A percentile compares a stretch with the other conserved stretches of the same genome.
phyloP scores from a whole-genome alignment of 2,888 invertebrate genomes.

The Linnaemya tessellans region DNA sequence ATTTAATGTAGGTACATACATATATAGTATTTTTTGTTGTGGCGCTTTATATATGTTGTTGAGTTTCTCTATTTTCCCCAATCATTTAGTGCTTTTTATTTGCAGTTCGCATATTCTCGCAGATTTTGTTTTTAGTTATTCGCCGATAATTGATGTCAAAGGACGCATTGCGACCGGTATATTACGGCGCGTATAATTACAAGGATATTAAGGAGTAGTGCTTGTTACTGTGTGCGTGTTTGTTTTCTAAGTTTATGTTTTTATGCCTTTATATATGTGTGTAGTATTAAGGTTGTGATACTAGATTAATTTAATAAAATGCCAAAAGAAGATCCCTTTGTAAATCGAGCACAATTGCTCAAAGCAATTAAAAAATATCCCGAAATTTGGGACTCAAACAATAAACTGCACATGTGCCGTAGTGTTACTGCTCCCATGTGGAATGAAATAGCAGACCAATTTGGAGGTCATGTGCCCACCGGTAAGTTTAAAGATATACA shows the following conservation, averaged over 20 bases:
- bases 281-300: conserved; percentile 57
- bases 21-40: conserved; percentile 69
- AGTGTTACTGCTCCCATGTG: conserved; percentile 82
- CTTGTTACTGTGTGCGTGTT: conserved; percentile 27
- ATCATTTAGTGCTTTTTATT: conserved; percentile 82
- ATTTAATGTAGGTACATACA: conserved; percentile 29
- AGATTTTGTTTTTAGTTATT: conserved; percentile 82
- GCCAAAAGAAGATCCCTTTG: conserved; percentile 81
- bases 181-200: conserved; percentile 74
- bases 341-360: conserved; percentile 80
- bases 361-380: conserved; percentile 82
- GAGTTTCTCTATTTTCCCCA: conserved; percentile 82
- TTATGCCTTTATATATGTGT: conserved; percentile 31
- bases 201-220: conserved; percentile 63
- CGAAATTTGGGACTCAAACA: conserved; percentile 81
- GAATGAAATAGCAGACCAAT: conserved; percentile 81
- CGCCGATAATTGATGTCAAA: conserved; percentile 83
- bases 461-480: conserved; percentile 81
- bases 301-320: conserved; percentile 71
- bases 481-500: conserved; percentile 74
- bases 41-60: conserved; percentile 80
- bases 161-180: conserved; percentile 79
- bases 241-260: conserved; percentile 35
- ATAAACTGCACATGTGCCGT: conserved; percentile 81
- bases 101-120: conserved; percentile 82